Percentiles rank a stretch among this genome's conserved stretches.
phyloP scores from a whole-genome alignment of 2,797 vertebrate genomes.

The Chromobotia macracanthus region DNA sequence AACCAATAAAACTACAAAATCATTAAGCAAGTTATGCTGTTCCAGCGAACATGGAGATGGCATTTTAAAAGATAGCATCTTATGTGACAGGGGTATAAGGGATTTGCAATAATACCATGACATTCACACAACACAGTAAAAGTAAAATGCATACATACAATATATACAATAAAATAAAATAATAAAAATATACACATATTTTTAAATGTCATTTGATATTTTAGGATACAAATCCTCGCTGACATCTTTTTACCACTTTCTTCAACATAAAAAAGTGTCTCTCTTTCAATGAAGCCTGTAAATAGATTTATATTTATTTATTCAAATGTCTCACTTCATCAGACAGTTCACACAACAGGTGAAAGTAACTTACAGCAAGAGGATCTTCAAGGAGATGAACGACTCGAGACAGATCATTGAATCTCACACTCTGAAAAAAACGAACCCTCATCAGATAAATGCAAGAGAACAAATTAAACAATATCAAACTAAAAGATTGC shows the following conservation, averaged over 20 bases:
- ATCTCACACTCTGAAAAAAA: slow-evolving; percentile 67
- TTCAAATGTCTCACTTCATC: background rate
- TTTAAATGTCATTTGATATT: background rate
- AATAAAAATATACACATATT: too few species aligned
- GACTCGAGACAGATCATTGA: slow-evolving; percentile 77
- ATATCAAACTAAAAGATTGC: background rate
- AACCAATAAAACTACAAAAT: too few species aligned
- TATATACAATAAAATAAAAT: too few species aligned
- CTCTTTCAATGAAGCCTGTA: slow-evolving; percentile 80
- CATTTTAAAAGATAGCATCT: too few species aligned
- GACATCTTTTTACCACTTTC: slow-evolving; percentile 82
- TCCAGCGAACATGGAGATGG: too few species aligned
- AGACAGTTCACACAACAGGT: background rate
- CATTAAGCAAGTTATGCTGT: too few species aligned
- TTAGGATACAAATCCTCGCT: slow-evolving; percentile 92
- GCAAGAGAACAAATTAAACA: background rate
- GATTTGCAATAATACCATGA: too few species aligned
- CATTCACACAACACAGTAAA: too few species aligned
- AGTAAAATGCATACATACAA: too few species aligned
- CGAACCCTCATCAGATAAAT: background rate
- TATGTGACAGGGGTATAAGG: too few species aligned
- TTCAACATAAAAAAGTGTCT: slow-evolving; percentile 82
- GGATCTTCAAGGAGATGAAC: slow-evolving; percentile 81
- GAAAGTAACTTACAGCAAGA: slow-evolving; percentile 78
- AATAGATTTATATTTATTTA: slow-evolving; percentile 64